Evolutionary conservation across 1,140 invertebrate species (phyloP), one percentile per base, ranked within the genome.

Genomic region (Leptinotarsa lineolata): DNA sequence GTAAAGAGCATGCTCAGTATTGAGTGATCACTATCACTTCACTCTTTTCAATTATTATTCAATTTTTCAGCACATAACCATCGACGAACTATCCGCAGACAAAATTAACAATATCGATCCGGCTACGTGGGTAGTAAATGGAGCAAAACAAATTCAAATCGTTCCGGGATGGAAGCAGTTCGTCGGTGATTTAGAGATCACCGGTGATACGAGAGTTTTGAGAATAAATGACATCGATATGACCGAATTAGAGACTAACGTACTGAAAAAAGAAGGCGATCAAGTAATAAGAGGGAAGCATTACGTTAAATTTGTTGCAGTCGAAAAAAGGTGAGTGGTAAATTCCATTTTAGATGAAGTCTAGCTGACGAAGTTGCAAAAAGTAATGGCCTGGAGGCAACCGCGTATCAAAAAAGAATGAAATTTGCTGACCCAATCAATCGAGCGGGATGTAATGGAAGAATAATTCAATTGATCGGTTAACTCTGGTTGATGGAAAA

Each of bases 81-180:
- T 81, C 22, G 71, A 79, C 11, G 76, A 80, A 24, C 72, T 84
- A 13, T 77, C 74, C 72, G 81, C 82, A 12, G 81, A 83, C 39
- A 76, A 45, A 65, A 78, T 85, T 45, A 85, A 85, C 74, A 75
- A 70, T 6, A 66, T 83, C 6, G 77, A 83, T 70, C 73, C 82
- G 3, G 71, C 72, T 21, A 24, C 82, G 13, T 81, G 80, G 74
- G 78, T 86, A 15, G 67, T 73, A 2, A 75, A 81, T 45, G 82
- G 83, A 15, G 80, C 80, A 16, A 78, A 79, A 11, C 79, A 84
- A 44, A 68, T 81, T 4, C 85, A 87, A 80, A 75, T 77, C 59
- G 76, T 88, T n/a, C 80, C 79, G 72, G 85, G 84, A 30, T 69
- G 74, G 63, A 84, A 87, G 24, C 77, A 79, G 46, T 81, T 87